Evolutionary conservation across 2,888 invertebrate species (phyloP).

Genomic region (Leptopilina drosophilae): DNA sequence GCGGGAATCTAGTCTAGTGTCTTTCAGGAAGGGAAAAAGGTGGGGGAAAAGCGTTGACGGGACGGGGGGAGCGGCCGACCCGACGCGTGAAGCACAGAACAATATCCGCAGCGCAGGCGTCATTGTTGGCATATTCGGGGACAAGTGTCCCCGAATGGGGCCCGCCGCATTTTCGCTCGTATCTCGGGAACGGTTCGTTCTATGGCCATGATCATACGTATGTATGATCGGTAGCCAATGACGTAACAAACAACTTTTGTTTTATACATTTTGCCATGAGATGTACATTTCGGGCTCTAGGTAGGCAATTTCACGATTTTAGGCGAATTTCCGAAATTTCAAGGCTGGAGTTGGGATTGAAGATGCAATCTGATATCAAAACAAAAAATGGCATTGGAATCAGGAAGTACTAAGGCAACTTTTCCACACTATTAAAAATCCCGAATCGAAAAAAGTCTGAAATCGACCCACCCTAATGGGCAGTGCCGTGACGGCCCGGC

Average conservation of each 20-base stretch:
- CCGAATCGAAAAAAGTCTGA: too few relatives aligned
- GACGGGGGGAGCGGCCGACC: too few relatives aligned
- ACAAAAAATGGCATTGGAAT: slow-evolving; percentile 19
- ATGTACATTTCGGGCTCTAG: not conserved
- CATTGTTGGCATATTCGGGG: too few relatives aligned
- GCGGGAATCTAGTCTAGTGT: too few relatives aligned
- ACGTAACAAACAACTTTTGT: slow-evolving; percentile 10
- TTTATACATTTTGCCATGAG: slow-evolving; percentile 3
- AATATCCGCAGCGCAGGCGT: too few relatives aligned
- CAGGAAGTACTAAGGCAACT: not conserved
- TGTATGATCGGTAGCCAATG: slow-evolving; percentile 7
- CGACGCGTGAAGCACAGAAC: too few relatives aligned
- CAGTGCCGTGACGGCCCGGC: too few relatives aligned
- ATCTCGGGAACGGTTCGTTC: slow-evolving; percentile 20
- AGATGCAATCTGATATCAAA: slow-evolving; percentile 15
- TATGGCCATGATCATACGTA: not conserved
- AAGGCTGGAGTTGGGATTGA: slow-evolving; percentile 13
- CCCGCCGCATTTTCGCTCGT: not conserved
- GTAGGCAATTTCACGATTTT: slow-evolving; percentile 16
- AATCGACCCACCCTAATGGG: too few relatives aligned
- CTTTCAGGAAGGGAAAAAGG: too few relatives aligned
- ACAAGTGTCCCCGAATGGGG: not conserved
- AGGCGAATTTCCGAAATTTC: slow-evolving; percentile 26
- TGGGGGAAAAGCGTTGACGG: too few relatives aligned
- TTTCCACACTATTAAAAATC: too few relatives aligned